phyloP scores from a whole-genome alignment of 2,113 vertebrate genomes.

The Trogon surrucura region DNA sequence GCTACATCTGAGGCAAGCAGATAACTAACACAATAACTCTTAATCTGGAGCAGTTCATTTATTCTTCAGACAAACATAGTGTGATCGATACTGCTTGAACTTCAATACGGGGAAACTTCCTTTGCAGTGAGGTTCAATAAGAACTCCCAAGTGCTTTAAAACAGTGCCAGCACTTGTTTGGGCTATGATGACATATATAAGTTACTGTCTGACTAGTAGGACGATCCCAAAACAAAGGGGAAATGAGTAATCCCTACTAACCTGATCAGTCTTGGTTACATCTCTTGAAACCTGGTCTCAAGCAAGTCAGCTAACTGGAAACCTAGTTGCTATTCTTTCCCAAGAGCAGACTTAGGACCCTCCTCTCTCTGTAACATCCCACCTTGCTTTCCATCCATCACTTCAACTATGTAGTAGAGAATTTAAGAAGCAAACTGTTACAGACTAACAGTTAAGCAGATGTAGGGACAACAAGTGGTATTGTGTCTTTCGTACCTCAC shows the following conservation, averaged over 20 bases:
- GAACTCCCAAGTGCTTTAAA: neutral
- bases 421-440: neutral
- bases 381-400: neutral
- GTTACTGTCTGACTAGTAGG: neutral
- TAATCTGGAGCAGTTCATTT: neutral
- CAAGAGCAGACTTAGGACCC: neutral
- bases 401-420: neutral
- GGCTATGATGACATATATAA: neutral
- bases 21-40: neutral
- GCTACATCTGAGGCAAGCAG: neutral
- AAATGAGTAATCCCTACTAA: neutral
- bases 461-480: neutral
- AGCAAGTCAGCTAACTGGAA: neutral
- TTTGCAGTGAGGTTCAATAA: neutral
- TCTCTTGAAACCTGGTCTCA: neutral
- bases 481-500: neutral
- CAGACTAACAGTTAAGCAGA: neutral
- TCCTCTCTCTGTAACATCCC: neutral
- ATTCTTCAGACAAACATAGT: neutral
- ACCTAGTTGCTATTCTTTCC: neutral
- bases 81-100: neutral
- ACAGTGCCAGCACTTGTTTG: neutral
- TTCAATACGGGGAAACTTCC: neutral
- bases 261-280: neutral
- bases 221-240: neutral